Evolutionary conservation across 2,797 vertebrate genomes (phyloP).

Genomic region (Cyprinella venusta): DNA sequence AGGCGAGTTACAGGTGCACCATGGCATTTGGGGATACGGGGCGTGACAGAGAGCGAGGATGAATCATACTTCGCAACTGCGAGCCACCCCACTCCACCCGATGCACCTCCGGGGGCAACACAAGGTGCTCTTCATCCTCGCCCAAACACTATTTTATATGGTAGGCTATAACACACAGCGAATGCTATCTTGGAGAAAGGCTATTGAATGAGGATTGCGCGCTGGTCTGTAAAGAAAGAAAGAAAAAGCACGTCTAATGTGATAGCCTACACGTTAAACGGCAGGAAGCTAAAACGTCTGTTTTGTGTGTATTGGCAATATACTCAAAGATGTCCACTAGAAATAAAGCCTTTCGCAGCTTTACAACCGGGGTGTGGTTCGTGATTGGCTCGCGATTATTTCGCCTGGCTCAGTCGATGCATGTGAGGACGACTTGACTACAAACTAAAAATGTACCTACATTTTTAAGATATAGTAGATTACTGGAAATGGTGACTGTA

Average conservation of each 20-base stretch:
- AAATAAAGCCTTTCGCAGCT: neutral
- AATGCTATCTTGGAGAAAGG: neutral
- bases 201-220: neutral
- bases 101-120: conserved; percentile 14
- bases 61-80: conserved; percentile 66
- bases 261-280: neutral
- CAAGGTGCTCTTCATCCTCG: conserved; percentile 22
- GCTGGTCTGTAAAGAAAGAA: neutral
- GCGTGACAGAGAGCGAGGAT: conserved; percentile 66
- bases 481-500: neutral
- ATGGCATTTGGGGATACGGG: conserved; percentile 61
- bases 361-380: conserved; percentile 61
- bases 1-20: conserved; percentile 71
- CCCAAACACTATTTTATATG: neutral
- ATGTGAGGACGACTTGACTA: neutral
- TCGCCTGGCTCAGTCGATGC: neutral
- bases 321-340: neutral
- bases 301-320: neutral
- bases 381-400: conserved; percentile 19
- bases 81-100: conserved; percentile 27
- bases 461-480: neutral
- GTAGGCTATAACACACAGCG: neutral
- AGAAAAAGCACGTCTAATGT: neutral
- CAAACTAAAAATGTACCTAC: neutral
- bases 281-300: neutral